Conservation (phyloP, 2,888 invertebrate genomes). For the Pandemis cinnamomeana region DNA sequence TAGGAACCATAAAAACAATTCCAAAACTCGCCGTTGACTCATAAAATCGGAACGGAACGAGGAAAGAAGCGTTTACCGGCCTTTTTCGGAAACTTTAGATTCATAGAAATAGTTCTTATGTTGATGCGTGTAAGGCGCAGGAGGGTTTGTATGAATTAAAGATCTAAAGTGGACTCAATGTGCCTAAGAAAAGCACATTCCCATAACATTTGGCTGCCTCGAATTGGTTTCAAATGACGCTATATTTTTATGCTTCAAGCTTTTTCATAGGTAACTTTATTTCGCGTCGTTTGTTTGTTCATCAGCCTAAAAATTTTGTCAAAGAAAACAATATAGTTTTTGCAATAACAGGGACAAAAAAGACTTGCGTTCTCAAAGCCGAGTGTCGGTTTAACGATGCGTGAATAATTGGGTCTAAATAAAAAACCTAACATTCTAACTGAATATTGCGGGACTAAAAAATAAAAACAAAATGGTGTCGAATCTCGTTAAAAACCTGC, state of each 20-base stretch:
- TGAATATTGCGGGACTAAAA: slow-evolving; percentile 12
- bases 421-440: slow-evolving; percentile 17
- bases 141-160: slow-evolving; percentile 5
- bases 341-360: neutral
- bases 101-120: slow-evolving; percentile 29
- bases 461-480: slow-evolving; percentile 13
- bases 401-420: slow-evolving; percentile 23
- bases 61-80: slow-evolving; percentile 70
- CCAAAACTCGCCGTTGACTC: slow-evolving; percentile 69
- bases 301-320: neutral
- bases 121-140: slow-evolving; percentile 12
- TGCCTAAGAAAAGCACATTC: slow-evolving; percentile 6
- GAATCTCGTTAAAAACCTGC: slow-evolving; percentile 24
- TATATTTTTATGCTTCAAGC: neutral
- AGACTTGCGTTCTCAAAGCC: slow-evolving; percentile 2
- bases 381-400: slow-evolving; percentile 31
- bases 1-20: slow-evolving; percentile 71
- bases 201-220: slow-evolving; percentile 14
- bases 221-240: slow-evolving; percentile 16
- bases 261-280: neutral
- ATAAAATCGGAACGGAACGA: slow-evolving; percentile 71
- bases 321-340: neutral
- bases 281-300: neutral
- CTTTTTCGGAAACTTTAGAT: slow-evolving; percentile 54
- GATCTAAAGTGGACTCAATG: slow-evolving; percentile 3